Base-by-base conservation (phyloP, 1,140 invertebrate genomes). In the Drosophila bocqueti region DNA sequence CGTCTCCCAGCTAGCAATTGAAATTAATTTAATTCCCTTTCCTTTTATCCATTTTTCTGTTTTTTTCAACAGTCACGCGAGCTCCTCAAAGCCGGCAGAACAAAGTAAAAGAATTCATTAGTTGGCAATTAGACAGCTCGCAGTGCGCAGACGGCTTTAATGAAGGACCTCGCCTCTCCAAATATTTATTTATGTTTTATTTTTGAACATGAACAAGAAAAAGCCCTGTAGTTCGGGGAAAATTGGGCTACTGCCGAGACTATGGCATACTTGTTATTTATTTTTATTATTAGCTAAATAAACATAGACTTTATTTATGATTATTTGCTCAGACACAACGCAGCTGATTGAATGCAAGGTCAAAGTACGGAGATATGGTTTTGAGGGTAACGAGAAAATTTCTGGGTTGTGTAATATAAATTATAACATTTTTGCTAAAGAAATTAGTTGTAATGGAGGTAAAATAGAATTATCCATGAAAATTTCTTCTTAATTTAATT, bases 131-230 rank as follows among this genome's bases (percentile, higher is more conserved):
- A 73, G 69, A 61, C 69, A 60, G 68, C 38, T 72, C 11, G 45
- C 46, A 34, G 29, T 50, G 69, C 66, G 69, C 66, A 72, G 69
- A 72, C 69, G 45, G 24, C 63, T 55, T 50, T 49, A 57, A 69
- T 52, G 45, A 61, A 34, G 34, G 16, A 7, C 18, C 43, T 52
- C 18, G 42, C 46, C 72, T 76, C 52, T 38, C 46, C 69, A 82
- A 85, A 85, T 82, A 79, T 86, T 86, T 78, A 65, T 67, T 72
- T 52, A 42, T 67, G 24, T 36, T 43, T 43, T 73, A 49, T 72
- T 55, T 67, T 38, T 31, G 10, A 46, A 45, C n/a, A 16, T 54
- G 31, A 29, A 45, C 43, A 52, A 52, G 67, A 26, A 40, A 57
- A 16, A 40, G 1, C 15, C 2, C 7, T 24, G 18, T 24, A 38